Evolutionary conservation across 2,113 vertebrate genomes (phyloP).

Genomic region (Syngnathus scovelli): DNA sequence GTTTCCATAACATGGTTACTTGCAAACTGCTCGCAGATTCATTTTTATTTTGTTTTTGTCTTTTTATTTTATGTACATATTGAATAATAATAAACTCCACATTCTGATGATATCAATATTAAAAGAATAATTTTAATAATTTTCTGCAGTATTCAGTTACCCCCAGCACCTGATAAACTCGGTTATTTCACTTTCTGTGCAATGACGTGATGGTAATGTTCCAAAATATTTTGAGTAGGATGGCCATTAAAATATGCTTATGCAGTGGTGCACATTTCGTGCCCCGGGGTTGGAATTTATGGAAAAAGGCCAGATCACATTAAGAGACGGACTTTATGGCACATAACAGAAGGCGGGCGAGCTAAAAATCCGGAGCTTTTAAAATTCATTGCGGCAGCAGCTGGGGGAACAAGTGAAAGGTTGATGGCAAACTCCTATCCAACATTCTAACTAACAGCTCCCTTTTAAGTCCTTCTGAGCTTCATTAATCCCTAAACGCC

Average conservation of each 20-base stretch:
- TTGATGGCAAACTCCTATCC: conserved; percentile 53
- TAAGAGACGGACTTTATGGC: conserved; percentile 36
- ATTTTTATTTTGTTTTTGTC: too few species aligned
- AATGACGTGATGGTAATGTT: background rate
- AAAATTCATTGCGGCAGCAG: conserved; percentile 50
- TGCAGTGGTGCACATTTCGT: conserved; percentile 6
- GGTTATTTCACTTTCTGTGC: background rate
- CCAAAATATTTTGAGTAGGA: conserved; percentile 3
- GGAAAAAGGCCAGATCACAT: conserved; percentile 28
- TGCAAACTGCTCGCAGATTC: background rate
- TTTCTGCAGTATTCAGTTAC: background rate
- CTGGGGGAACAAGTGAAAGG: conserved; percentile 53
- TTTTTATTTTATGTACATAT: too few species aligned
- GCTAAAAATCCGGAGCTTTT: conserved; percentile 24
- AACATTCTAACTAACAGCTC: conserved; percentile 49
- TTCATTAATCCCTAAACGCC: conserved; percentile 55
- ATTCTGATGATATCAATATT: background rate
- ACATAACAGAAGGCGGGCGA: conserved; percentile 28
- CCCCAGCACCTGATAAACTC: background rate
- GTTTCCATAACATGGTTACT: background rate
- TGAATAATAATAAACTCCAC: background rate
- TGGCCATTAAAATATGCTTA: conserved; percentile 1
- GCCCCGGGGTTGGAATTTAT: conserved; percentile 40
- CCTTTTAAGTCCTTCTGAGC: conserved; percentile 48
- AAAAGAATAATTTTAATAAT: too few species aligned